Conservation (phyloP, 2,113 vertebrate genomes). For the Corvus cornix region DNA sequence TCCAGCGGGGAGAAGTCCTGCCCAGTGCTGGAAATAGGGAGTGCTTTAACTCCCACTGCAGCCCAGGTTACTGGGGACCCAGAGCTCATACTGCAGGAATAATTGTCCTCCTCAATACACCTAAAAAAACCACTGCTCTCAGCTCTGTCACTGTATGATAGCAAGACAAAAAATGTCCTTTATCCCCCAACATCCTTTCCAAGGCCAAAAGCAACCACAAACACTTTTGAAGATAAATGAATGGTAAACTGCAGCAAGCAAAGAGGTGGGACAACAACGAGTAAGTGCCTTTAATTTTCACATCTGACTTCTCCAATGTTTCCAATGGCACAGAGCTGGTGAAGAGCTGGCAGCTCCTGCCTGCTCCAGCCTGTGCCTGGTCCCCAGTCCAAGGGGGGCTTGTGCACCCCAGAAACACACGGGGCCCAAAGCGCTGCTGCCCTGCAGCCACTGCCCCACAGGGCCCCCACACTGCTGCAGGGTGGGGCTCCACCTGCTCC, state of each 20-base stretch:
- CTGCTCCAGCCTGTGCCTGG: neutral
- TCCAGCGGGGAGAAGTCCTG: neutral
- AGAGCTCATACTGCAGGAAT: neutral
- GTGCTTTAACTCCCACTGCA: neutral
- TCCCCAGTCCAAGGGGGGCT: neutral
- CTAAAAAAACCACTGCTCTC: neutral
- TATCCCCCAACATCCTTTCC: neutral
- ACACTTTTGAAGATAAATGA: neutral
- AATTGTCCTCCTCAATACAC: neutral
- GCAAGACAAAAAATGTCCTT: neutral
- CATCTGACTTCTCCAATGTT: neutral
- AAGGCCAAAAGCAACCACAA: neutral
- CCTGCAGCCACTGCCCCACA: neutral
- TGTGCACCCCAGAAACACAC: neutral
- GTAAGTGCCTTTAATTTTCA: neutral
- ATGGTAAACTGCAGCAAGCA: neutral
- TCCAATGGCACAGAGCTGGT: neutral
- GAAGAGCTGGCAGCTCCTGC: neutral
- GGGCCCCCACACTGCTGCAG: neutral
- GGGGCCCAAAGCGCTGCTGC: neutral
- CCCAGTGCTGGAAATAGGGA: neutral
- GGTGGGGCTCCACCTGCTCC: neutral
- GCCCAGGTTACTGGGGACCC: neutral
- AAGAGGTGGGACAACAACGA: neutral
- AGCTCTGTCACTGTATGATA: neutral